Conservation (phyloP, 2,113 vertebrate genomes). For the Melospiza georgiana region DNA sequence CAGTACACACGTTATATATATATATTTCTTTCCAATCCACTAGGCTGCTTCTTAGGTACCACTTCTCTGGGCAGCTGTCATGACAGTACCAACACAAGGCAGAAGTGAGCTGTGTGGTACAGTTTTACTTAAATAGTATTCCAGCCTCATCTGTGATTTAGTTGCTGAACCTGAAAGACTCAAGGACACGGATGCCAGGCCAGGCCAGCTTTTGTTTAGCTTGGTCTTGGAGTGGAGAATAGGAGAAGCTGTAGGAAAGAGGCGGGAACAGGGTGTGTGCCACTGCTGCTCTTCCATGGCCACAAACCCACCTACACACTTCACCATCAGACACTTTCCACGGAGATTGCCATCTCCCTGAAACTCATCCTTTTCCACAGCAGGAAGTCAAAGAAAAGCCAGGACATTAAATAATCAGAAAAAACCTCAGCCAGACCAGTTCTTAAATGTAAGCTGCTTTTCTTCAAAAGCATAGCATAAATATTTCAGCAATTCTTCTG, state of each 20-base stretch:
- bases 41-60: neutral
- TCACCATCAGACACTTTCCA: neutral
- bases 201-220: neutral
- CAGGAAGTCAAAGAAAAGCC: neutral
- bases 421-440: neutral
- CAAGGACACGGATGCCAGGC: neutral
- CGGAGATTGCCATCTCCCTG: neutral
- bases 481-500: neutral
- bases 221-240: neutral
- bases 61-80: neutral
- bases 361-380: neutral
- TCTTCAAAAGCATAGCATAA: conserved; percentile 5
- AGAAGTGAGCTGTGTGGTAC: neutral
- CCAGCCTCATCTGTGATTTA: neutral
- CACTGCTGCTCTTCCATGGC: neutral
- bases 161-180: neutral
- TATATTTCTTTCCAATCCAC: neutral
- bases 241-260: neutral
- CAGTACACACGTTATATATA: neutral
- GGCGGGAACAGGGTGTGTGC: accelerated
- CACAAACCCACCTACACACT: neutral
- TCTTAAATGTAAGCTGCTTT: neutral
- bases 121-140: neutral
- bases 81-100: neutral
- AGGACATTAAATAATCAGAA: neutral